A percentile compares a stretch with the other conserved stretches of the same genome.
Conservation (phyloP, 2,797 vertebrate genomes). For the Sardinella longiceps region DNA sequence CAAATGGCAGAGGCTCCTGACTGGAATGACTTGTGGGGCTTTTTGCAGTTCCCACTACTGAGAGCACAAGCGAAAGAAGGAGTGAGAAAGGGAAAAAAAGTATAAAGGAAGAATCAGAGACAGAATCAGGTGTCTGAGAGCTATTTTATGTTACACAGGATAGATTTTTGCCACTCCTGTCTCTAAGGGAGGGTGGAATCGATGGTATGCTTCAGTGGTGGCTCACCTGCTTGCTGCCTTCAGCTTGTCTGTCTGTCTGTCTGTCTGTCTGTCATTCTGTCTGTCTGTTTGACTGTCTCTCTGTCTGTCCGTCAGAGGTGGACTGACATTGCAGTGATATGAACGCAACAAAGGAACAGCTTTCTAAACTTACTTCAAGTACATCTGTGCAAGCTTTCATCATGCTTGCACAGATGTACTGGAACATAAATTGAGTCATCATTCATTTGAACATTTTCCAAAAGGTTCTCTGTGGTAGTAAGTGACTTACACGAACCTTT, state of each 20-base stretch:
- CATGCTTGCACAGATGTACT: background rate
- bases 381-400: background rate
- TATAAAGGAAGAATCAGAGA: constrained; percentile 39
- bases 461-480: background rate
- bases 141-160: constrained; percentile 53
- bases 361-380: background rate
- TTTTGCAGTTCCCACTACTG: constrained; percentile 44
- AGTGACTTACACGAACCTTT: background rate
- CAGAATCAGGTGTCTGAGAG: constrained; percentile 46
- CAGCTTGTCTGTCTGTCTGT: background rate
- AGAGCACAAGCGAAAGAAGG: background rate
- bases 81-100: background rate
- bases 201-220: constrained; percentile 49
- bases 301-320: constrained; percentile 7
- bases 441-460: background rate
- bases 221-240: constrained; percentile 53
- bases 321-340: background rate
- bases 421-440: background rate
- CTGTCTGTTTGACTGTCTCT: constrained; percentile 3
- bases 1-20: constrained; percentile 40
- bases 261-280: background rate
- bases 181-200: constrained; percentile 46
- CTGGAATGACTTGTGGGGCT: constrained; percentile 54
- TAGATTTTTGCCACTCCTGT: constrained; percentile 48
- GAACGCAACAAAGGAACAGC: background rate